Conservation (phyloP, 2,888 invertebrate species). For the Hirudinaria manillensis region DNA sequence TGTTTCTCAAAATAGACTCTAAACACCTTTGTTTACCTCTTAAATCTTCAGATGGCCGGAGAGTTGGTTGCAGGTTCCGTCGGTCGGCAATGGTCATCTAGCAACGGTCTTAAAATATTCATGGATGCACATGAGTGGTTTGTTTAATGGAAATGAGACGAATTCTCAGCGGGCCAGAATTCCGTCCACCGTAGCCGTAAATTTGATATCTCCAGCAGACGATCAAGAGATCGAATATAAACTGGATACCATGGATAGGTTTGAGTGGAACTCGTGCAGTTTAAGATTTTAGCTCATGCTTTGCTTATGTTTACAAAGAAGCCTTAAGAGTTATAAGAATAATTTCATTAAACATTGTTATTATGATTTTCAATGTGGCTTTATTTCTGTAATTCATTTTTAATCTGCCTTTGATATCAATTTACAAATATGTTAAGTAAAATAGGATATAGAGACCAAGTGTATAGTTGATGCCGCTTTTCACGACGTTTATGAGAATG, state of each 20-base stretch:
- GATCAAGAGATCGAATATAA: slow-evolving; percentile 37
- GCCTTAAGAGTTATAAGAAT: not conserved
- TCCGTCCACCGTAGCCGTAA: slow-evolving; percentile 44
- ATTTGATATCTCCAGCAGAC: slow-evolving; percentile 17
- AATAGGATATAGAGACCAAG: no score
- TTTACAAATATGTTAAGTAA: no score
- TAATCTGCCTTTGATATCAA: no score
- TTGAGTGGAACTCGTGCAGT: not conserved
- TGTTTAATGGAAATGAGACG: slow-evolving; percentile 47
- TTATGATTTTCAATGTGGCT: not conserved
- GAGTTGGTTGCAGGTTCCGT: slow-evolving; percentile 15
- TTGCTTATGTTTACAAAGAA: not conserved
- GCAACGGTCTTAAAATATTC: slow-evolving; percentile 44
- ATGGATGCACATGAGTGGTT: slow-evolving; percentile 48
- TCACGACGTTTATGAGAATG: no score
- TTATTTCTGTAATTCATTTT: not conserved
- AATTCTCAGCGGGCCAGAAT: slow-evolving; percentile 48
- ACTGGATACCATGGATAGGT: slow-evolving; percentile 35
- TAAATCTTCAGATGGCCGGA: slow-evolving; percentile 20
- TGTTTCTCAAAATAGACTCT: not conserved
- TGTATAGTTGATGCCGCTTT: no score
- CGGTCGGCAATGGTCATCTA: slow-evolving; percentile 41
- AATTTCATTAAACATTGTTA: no score
- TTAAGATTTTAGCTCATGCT: not conserved
- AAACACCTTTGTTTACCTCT: not conserved